Evolutionary conservation across 2,797 vertebrate species (phyloP), one percentile per base, ranked within the genome.

Genomic region (Eulemur coronatus): DNA sequence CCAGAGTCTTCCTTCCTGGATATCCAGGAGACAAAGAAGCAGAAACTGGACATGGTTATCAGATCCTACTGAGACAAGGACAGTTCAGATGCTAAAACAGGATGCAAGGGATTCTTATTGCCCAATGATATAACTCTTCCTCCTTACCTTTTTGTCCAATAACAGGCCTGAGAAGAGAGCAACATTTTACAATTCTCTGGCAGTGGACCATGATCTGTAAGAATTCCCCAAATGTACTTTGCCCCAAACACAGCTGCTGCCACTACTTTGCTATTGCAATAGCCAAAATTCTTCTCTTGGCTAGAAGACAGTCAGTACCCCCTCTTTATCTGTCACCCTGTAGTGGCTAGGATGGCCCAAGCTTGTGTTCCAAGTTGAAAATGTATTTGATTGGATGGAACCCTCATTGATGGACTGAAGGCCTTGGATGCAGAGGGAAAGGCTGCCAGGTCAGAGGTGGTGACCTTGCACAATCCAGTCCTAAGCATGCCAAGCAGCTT

Each of bases 121-220:
- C 8, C 46, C 30, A 73, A n/a, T 91, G 26, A 14, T 80, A 22
- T 63, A 97, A 79, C 11, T n/a, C 55, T 92, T 69, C 24, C 14
- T 41, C 50, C 80, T 92, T 26, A 67, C 26, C 17, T 96, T 93
- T 97, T 81, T 84, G 28, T 63, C 30, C 11, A 67, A 43, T 57
- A 20, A 84, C 17, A 93, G 12, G 35, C 13, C 41, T 91, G 35
- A 93, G 65, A 94, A 89, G 48, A 82, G 18, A 92, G 52, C 4
- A 94, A 38, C 11, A 69, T 90, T 92, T 95, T 97, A 72, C 50
- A 97, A 88, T 97, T 84, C 8, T 92, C 10, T 95, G 86, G 72
- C 59, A 63, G 18, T 38, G 6, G 22, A 94, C n/a, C 3, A 43
- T 57, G 43, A 89, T 91, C 13, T 93, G 48, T 89, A 88, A 96